A percentile compares a stretch with the other conserved stretches of the same genome.
Conservation (phyloP, 1,140 invertebrate genomes). For the Nixonia krombeini region DNA sequence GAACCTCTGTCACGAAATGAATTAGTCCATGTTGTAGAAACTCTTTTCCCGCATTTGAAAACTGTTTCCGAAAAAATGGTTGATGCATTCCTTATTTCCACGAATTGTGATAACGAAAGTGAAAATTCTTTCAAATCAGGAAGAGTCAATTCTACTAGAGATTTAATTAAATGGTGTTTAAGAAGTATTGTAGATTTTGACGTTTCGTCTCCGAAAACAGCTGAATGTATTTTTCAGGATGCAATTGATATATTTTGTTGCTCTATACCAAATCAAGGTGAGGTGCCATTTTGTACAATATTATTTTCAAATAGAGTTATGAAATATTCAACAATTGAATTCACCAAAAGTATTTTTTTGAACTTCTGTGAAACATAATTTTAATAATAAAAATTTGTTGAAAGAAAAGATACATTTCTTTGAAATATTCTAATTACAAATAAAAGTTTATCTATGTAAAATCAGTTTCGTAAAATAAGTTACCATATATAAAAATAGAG, state of each 20-base stretch:
- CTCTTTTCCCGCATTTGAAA: slow-evolving; percentile 80
- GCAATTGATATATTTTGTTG: slow-evolving; percentile 93
- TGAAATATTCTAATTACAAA: too few relatives aligned
- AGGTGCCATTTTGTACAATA: too few relatives aligned
- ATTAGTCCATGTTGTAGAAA: slow-evolving; percentile 78
- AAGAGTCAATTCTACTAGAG: slow-evolving; percentile 84
- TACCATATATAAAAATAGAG: too few relatives aligned
- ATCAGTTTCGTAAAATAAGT: too few relatives aligned
- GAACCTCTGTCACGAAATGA: slow-evolving; percentile 84
- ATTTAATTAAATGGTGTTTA: slow-evolving; percentile 94
- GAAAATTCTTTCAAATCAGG: slow-evolving; percentile 72
- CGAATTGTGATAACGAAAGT: too few relatives aligned
- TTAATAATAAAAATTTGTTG: too few relatives aligned
- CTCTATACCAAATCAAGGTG: slow-evolving; percentile 76
- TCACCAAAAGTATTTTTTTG: too few relatives aligned
- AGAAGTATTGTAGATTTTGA: slow-evolving; percentile 83
- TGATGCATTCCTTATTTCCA: slow-evolving; percentile 78
- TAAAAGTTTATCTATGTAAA: too few relatives aligned
- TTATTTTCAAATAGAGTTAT: too few relatives aligned
- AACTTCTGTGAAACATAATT: too few relatives aligned
- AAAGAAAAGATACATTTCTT: too few relatives aligned
- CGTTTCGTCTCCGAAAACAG: slow-evolving; percentile 81
- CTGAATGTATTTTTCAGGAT: slow-evolving; percentile 87
- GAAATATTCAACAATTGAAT: too few relatives aligned
- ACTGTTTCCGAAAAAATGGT: slow-evolving; percentile 85